phyloP scores from a whole-genome alignment of 2,888 invertebrate species.

The Tachina lurida region DNA sequence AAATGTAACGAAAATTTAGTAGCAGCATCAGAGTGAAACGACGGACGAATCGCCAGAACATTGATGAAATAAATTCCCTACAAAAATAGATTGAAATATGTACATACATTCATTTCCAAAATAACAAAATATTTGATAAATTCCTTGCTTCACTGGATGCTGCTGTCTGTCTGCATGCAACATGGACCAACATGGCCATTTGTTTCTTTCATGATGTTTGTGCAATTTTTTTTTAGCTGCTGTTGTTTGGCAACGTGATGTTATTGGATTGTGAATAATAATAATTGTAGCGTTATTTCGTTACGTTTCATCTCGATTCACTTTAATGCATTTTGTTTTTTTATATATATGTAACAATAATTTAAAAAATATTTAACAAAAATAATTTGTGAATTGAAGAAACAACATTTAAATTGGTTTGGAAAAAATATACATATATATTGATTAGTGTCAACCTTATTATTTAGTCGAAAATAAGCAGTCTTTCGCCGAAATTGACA shows the following conservation, averaged over 20 bases:
- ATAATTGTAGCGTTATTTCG: constrained; percentile 38
- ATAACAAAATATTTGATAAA: constrained; percentile 65
- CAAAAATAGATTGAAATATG: constrained; percentile 63
- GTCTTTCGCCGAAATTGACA: too few species aligned
- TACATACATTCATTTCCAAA: constrained; percentile 63
- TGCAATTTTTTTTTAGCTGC: neutral
- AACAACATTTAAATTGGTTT: neutral
- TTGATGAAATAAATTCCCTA: constrained; percentile 62
- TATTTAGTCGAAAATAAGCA: too few species aligned
- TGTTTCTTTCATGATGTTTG: constrained; percentile 11
- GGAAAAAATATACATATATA: neutral
- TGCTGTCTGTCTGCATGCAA: constrained; percentile 24
- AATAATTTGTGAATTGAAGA: neutral
- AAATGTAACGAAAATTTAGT: neutral
- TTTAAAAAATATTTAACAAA: neutral
- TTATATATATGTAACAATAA: constrained; percentile 19
- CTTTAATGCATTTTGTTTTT: constrained; percentile 11
- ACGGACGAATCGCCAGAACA: neutral
- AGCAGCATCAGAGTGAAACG: neutral
- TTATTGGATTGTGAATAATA: constrained; percentile 37
- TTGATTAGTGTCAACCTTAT: too few species aligned
- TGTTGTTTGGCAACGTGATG: constrained; percentile 18
- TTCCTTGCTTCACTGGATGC: constrained; percentile 58
- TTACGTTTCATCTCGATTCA: constrained; percentile 17
- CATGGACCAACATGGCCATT: constrained; percentile 32